A percentile compares a stretch with the other conserved stretches of the same genome.
Evolutionary conservation across 2,888 invertebrate genomes (phyloP).

Genomic region (Oscheius sp.): DNA sequence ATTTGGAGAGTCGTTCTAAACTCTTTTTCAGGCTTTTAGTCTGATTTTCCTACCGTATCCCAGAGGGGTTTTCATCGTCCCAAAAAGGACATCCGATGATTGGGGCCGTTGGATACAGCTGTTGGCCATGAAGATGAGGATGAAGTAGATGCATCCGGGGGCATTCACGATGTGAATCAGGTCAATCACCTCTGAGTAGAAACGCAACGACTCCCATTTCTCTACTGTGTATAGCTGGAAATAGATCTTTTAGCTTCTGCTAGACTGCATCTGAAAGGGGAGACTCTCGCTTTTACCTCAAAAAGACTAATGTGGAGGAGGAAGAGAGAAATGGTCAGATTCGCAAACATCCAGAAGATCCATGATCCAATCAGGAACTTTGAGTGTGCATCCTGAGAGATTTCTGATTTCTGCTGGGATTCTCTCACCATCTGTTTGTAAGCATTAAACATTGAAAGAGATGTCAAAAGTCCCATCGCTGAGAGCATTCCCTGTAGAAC

Average conservation of each 20-base stretch:
- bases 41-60: conserved; percentile 17
- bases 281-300: conserved; percentile 14
- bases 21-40: not conserved
- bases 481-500: conserved; percentile 22
- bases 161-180: conserved; percentile 25
- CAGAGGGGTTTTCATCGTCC: not conserved
- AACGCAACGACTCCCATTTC: not conserved
- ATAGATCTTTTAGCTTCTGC: not conserved
- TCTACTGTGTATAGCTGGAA: conserved; percentile 2
- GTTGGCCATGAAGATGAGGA: conserved; percentile 21
- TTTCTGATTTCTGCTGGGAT: not conserved
- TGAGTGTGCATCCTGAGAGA: conserved; percentile 21
- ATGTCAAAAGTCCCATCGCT: conserved; percentile 18
- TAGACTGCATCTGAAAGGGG: not conserved
- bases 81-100: conserved; percentile 12
- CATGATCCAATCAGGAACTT: conserved; percentile 22
- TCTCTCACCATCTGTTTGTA: conserved; percentile 20
- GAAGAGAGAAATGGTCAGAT: conserved; percentile 26
- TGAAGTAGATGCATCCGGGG: conserved; percentile 28
- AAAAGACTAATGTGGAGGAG: conserved; percentile 23
- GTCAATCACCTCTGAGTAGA: conserved; percentile 19
- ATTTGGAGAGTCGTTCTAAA: conserved; percentile 21
- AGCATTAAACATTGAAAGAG: conserved; percentile 28
- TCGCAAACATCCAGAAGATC: conserved; percentile 32
- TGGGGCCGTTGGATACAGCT: not conserved